Evolutionary conservation across 1,140 invertebrate species (phyloP).

Genomic region (Saccostrea glomerata): DNA sequence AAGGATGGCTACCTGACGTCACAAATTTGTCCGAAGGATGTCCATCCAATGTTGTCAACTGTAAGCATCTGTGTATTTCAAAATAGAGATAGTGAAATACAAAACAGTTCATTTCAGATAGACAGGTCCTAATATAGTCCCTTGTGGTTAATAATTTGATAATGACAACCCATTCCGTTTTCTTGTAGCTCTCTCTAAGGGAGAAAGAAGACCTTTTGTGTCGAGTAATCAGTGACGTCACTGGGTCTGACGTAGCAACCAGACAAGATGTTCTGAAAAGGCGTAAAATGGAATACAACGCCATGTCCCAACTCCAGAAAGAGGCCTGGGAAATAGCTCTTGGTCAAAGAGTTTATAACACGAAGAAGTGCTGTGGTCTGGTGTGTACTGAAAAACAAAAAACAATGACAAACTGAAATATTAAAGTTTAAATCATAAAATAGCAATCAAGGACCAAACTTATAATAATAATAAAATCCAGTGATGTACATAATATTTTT

Average conservation of each 20-base stretch:
- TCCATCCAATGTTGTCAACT: conserved; percentile 44
- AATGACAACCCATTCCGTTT: background rate
- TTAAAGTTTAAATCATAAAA: too few relatives aligned
- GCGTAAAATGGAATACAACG: conserved; percentile 50
- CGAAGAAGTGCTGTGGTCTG: conserved; percentile 61
- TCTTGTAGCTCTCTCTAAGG: conserved; percentile 48
- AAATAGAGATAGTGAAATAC: too few relatives aligned
- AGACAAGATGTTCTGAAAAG: conserved; percentile 53
- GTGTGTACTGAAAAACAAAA: conserved; percentile 42
- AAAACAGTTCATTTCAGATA: background rate
- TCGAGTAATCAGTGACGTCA: conserved; percentile 45
- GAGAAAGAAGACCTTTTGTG: conserved; percentile 58
- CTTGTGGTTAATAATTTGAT: background rate
- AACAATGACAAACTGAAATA: too few relatives aligned
- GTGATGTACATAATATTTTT: too few relatives aligned
- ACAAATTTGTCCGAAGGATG: conserved; percentile 45
- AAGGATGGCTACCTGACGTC: conserved; percentile 55
- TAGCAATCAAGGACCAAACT: too few relatives aligned
- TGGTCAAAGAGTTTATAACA: conserved; percentile 54
- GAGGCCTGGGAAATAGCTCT: conserved; percentile 54
- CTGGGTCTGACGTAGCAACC: conserved; percentile 42
- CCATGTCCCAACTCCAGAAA: conserved; percentile 50
- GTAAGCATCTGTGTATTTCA: conserved; percentile 40
- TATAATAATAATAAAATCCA: too few relatives aligned
- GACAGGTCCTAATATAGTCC: background rate